A percentile compares a stretch with the other conserved stretches of the same genome.
Conservation (phyloP, 2,888 invertebrate species). For the Apantesis nais region DNA sequence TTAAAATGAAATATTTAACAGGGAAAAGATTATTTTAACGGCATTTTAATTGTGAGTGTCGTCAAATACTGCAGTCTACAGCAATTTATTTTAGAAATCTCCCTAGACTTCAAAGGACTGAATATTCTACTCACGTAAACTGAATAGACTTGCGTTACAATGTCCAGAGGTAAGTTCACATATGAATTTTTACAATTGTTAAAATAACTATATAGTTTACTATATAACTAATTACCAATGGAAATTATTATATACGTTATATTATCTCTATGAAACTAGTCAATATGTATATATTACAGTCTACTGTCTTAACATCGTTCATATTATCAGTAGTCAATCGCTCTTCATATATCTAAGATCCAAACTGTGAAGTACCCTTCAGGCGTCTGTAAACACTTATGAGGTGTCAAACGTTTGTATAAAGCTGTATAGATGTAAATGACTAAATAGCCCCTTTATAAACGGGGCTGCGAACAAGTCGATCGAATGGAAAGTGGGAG, state of each 20-base stretch:
- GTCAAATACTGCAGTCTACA: neutral
- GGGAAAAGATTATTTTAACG: neutral
- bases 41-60: neutral
- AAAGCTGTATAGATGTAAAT: slow-evolving; percentile 56
- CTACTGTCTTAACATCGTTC: neutral
- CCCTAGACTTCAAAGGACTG: neutral
- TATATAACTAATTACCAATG: no score
- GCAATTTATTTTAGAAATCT: neutral
- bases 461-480: slow-evolving; percentile 69
- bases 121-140: neutral
- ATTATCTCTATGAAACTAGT: no score
- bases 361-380: slow-evolving; percentile 21
- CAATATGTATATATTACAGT: neutral
- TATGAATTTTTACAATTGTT: neutral
- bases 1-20: neutral
- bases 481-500: slow-evolving; percentile 76
- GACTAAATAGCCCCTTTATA: slow-evolving; percentile 64
- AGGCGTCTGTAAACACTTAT: slow-evolving; percentile 31
- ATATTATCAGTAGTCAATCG: neutral
- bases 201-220: neutral
- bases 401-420: slow-evolving; percentile 32
- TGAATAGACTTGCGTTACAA: neutral
- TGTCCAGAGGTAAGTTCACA: neutral
- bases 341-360: neutral
- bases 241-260: no score